A percentile compares a stretch with the other conserved stretches of the same genome.
Evolutionary conservation across 1,140 invertebrate genomes (phyloP).

Genomic region (Idris sp.): DNA sequence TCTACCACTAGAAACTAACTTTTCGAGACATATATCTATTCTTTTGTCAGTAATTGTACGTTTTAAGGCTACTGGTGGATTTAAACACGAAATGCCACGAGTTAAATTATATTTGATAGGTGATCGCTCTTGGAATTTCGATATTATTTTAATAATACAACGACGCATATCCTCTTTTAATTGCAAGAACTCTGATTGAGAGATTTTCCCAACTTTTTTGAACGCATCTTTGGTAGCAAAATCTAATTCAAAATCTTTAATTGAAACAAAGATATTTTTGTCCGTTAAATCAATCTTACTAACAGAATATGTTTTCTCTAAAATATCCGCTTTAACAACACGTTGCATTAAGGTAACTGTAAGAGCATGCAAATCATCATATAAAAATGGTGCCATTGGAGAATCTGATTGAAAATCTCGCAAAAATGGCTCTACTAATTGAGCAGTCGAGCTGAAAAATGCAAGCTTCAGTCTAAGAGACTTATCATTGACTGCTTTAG

Average conservation of each 20-base stretch:
- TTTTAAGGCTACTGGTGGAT: conserved; percentile 26
- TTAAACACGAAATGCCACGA: conserved; percentile 26
- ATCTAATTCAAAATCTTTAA: conserved; percentile 23
- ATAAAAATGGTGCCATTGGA: conserved; percentile 59
- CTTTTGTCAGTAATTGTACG: conserved; percentile 4
- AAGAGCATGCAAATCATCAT: conserved; percentile 21
- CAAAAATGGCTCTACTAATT: conserved; percentile 58
- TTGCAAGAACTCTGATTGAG: not conserved
- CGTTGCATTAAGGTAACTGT: conserved; percentile 18
- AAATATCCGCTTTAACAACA: conserved; percentile 3
- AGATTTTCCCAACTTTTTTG: conserved; percentile 21
- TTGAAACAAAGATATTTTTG: conserved; percentile 17
- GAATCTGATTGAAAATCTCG: conserved; percentile 51
- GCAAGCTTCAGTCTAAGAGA: conserved; percentile 53
- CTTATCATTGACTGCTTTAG: conserved; percentile 31
- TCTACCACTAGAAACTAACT: conserved; percentile 9
- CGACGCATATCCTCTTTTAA: conserved; percentile 24
- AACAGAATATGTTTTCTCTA: too few relatives aligned
- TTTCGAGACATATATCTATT: conserved; percentile 19
- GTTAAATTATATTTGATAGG: conserved; percentile 27
- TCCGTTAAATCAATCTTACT: conserved; percentile 20
- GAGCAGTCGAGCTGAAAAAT: conserved; percentile 53
- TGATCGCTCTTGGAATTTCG: conserved; percentile 14
- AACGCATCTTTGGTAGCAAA: conserved; percentile 16
- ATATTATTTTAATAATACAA: conserved; percentile 14